Conservation (phyloP, 2,888 invertebrate genomes). For the Rhodophaea formosa region DNA sequence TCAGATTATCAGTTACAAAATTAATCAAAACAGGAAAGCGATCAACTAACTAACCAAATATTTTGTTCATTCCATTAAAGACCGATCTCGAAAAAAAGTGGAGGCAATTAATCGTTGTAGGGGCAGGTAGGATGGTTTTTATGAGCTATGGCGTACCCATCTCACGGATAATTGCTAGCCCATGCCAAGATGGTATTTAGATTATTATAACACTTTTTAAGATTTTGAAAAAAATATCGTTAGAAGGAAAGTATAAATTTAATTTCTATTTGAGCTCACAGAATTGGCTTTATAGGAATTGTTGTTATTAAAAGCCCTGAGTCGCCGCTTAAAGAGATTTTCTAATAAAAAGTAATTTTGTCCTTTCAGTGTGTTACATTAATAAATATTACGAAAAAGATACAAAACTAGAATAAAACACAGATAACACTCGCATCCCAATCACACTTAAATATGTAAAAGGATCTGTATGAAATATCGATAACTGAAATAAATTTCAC, state of each 20-base stretch:
- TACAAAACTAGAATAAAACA: not conserved
- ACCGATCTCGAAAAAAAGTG: not conserved
- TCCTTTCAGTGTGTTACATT: no score
- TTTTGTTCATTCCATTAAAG: not conserved
- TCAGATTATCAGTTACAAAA: no score
- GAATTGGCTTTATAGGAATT: no score
- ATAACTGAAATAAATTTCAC: no score
- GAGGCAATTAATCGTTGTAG: not conserved
- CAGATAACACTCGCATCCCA: not conserved
- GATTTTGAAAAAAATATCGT: not conserved
- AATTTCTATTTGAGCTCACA: no score
- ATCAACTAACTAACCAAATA: not conserved
- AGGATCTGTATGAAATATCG: not conserved
- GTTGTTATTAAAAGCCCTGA: no score
- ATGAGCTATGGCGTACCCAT: slow-evolving; percentile 4
- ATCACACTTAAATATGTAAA: no score
- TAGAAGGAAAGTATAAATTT: no score
- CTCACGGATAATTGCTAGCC: slow-evolving; percentile 13
- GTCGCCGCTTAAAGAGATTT: no score
- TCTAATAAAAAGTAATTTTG: no score
- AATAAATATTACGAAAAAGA: no score
- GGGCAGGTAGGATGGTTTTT: slow-evolving; percentile 16
- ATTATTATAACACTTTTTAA: slow-evolving; percentile 12
- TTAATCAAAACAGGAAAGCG: no score
- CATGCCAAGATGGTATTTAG: slow-evolving; percentile 3